phyloP scores from a whole-genome alignment of 1,140 invertebrate species.

The Lineus longissimus region DNA sequence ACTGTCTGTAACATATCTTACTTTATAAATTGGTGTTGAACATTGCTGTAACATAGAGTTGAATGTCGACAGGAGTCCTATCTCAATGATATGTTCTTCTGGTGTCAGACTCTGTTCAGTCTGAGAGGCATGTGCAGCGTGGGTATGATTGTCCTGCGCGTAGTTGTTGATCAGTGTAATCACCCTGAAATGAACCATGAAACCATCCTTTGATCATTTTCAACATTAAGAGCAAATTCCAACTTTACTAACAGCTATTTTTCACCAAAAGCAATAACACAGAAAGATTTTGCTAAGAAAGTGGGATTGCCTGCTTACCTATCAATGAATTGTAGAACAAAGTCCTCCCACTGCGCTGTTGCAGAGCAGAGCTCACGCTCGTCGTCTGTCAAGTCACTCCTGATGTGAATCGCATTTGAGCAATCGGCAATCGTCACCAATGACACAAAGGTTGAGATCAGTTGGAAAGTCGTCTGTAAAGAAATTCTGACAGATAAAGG shows the following conservation, averaged over 20 bases:
- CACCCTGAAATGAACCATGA: slow-evolving; percentile 38
- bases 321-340: slow-evolving; percentile 81
- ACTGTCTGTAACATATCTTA: no score
- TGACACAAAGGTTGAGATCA: slow-evolving; percentile 71
- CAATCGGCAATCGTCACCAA: slow-evolving; percentile 81
- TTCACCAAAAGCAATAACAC: no score
- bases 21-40: slow-evolving; percentile 61
- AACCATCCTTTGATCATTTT: no score
- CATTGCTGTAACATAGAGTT: slow-evolving; percentile 65
- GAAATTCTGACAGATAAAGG: neutral
- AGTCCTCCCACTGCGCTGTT: slow-evolving; percentile 82
- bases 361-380: slow-evolving; percentile 73
- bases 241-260: no score
- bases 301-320: slow-evolving; percentile 46
- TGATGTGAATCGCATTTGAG: slow-evolving; percentile 66
- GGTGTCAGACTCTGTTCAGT: slow-evolving; percentile 56
- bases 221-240: no score
- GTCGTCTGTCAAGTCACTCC: slow-evolving; percentile 70
- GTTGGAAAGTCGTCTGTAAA: slow-evolving; percentile 63
- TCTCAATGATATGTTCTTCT: slow-evolving; percentile 68
- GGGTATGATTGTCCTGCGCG: slow-evolving; percentile 32
- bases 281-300: no score
- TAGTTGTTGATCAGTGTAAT: slow-evolving; percentile 47
- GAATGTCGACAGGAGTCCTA: slow-evolving; percentile 66
- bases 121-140: slow-evolving; percentile 17